Evolutionary conservation across 2,113 vertebrate genomes (phyloP).

Genomic region (Rhinopomastus cyanomelas): DNA sequence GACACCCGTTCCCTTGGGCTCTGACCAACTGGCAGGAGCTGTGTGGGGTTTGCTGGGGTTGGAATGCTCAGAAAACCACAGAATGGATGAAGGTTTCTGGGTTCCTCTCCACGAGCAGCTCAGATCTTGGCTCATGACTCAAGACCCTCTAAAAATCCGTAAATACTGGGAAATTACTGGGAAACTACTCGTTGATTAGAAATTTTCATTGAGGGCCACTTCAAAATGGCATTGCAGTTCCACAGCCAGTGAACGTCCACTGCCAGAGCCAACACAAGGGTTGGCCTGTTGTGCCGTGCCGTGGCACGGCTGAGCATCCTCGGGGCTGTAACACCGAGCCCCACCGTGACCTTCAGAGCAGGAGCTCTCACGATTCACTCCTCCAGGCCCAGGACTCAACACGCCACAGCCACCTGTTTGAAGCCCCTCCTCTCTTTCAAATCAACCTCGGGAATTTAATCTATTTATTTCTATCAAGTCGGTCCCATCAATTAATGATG

Average conservation of each 20-base stretch:
- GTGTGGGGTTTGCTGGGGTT: accelerated
- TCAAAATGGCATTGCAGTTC: neutral
- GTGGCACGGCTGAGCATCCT: neutral
- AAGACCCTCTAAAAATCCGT: neutral
- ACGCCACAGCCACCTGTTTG: neutral
- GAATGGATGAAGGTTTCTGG: neutral
- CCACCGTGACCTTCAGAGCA: accelerated
- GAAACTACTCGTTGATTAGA: slow-evolving; percentile 6
- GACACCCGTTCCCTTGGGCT: accelerated
- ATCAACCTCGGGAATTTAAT: slow-evolving; percentile 25
- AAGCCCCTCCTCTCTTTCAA: neutral
- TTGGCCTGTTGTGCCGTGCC: neutral
- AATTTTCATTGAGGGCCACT: slow-evolving; percentile 38
- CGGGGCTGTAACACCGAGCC: neutral
- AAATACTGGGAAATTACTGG: slow-evolving; percentile 25
- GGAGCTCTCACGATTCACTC: neutral
- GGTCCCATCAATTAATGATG: slow-evolving; percentile 65
- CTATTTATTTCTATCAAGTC: slow-evolving; percentile 66
- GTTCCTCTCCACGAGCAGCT: neutral
- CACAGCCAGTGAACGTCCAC: neutral
- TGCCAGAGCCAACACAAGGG: neutral
- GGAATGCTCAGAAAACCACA: accelerated
- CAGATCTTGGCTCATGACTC: neutral
- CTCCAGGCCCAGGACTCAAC: neutral
- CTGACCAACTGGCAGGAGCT: neutral